These are phyloP conservation scores for Brenthis hecate DNA, from an alignment of 2,888 invertebrate species.

Conservation along the genomic window DNA sequence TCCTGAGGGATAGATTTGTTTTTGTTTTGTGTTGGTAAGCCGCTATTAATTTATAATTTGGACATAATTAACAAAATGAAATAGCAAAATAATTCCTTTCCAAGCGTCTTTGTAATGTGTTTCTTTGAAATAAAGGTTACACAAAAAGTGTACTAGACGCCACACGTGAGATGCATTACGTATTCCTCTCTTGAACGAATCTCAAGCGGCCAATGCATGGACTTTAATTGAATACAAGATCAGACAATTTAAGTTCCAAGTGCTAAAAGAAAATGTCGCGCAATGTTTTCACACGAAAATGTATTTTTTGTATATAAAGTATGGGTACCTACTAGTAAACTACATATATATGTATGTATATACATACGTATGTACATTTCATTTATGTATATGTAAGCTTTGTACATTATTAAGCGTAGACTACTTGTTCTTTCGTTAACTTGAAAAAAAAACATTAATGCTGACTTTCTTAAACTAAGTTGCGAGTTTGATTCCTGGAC, in stretches of 20 bases:
- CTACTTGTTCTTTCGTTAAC: no score
- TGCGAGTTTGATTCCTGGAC: no score
- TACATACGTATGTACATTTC: no score
- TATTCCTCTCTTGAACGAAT: constrained; percentile 37
- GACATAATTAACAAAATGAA: not conserved
- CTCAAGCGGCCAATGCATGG: constrained; percentile 41
- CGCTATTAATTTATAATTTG: no score
- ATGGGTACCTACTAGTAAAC: not conserved
- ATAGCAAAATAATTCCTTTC: not conserved
- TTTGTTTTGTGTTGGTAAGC: no score
- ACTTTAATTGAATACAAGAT: constrained; percentile 46
- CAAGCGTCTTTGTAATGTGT: constrained; percentile 10
- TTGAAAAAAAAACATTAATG: no score
- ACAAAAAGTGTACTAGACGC: constrained; percentile 21
- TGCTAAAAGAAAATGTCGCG: constrained; percentile 41
- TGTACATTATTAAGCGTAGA: no score
- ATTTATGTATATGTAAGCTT: no score
- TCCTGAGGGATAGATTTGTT: no score
- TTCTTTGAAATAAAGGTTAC: constrained; percentile 10
- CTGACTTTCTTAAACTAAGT: no score
- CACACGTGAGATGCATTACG: constrained; percentile 35
- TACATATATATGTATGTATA: no score
- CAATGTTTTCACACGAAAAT: constrained; percentile 59
- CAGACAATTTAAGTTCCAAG: constrained; percentile 33
- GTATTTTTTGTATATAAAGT: constrained; percentile 43